These are phyloP conservation scores for Rotaria socialis DNA, from an alignment of 2,888 invertebrate genomes.

Conservation along the genomic window DNA sequence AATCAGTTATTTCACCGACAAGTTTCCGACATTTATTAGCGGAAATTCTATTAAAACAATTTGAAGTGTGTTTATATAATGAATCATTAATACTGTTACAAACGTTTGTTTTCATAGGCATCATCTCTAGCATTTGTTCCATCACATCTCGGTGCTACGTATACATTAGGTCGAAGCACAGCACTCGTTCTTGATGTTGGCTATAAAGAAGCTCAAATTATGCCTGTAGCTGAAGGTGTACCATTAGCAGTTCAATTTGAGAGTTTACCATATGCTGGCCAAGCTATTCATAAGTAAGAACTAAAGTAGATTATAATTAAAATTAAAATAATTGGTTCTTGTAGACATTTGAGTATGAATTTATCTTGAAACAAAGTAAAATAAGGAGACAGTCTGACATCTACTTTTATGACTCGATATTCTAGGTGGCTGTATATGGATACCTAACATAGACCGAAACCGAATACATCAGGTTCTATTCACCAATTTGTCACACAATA, in stretches of 20 bases:
- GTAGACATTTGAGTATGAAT: no score
- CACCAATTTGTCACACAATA: no score
- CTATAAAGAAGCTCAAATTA: conserved; percentile 73
- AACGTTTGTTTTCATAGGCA: conserved; percentile 61
- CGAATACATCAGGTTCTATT: no score
- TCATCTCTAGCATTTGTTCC: conserved; percentile 77
- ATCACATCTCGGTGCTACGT: conserved; percentile 75
- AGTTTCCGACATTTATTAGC: conserved; percentile 37
- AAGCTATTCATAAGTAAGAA: conserved; percentile 61
- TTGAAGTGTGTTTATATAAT: conserved; percentile 20
- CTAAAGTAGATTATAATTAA: not conserved
- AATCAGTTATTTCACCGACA: conserved; percentile 40
- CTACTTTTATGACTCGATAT: no score
- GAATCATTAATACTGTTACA: not conserved
- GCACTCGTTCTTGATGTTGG: conserved; percentile 83
- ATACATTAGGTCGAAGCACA: conserved; percentile 75
- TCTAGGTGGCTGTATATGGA: no score
- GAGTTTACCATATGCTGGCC: conserved; percentile 74
- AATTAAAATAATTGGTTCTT: no score
- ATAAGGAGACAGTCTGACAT: no score
- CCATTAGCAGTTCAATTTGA: conserved; percentile 77
- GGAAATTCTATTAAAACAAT: conserved; percentile 43
- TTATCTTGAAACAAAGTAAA: no score
- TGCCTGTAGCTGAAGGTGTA: conserved; percentile 77
- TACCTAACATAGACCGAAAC: no score